phyloP scores from a whole-genome alignment of 1,140 invertebrate genomes.

The Harpegnathos saltator region DNA sequence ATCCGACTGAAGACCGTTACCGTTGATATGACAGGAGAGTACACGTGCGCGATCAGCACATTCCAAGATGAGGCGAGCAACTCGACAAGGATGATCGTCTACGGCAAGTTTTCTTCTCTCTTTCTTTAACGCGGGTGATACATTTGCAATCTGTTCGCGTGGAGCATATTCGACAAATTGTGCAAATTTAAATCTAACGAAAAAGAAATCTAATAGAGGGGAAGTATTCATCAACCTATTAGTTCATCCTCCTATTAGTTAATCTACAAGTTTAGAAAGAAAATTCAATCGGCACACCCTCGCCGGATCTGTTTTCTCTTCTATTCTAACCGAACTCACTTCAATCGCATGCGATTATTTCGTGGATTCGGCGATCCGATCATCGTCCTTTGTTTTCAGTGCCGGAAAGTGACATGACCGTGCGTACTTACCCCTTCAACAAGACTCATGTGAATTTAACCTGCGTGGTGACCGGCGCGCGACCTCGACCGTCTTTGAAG shows the following conservation, averaged over 20 bases:
- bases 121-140: no score
- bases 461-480: conserved; percentile 72
- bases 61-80: conserved; percentile 88
- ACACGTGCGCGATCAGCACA: conserved; percentile 90
- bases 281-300: no score
- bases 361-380: no score
- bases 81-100: conserved; percentile 90
- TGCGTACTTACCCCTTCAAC: conserved; percentile 67
- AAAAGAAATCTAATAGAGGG: no score
- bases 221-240: no score
- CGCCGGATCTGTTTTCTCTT: neutral
- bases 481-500: conserved; percentile 71
- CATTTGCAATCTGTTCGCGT: no score
- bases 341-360: no score
- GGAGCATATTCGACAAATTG: no score
- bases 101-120: conserved; percentile 89
- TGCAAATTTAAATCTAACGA: no score
- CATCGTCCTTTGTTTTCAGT: conserved; percentile 59
- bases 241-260: no score
- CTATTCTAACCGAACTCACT: no score
- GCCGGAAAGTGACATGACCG: conserved; percentile 70
- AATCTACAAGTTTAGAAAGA: no score
- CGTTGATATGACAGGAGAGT: conserved; percentile 90
- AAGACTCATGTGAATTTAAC: conserved; percentile 73
- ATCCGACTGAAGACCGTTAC: conserved; percentile 89